Conservation (phyloP, 2,888 invertebrate genomes). For the Coenonympha arcania region DNA sequence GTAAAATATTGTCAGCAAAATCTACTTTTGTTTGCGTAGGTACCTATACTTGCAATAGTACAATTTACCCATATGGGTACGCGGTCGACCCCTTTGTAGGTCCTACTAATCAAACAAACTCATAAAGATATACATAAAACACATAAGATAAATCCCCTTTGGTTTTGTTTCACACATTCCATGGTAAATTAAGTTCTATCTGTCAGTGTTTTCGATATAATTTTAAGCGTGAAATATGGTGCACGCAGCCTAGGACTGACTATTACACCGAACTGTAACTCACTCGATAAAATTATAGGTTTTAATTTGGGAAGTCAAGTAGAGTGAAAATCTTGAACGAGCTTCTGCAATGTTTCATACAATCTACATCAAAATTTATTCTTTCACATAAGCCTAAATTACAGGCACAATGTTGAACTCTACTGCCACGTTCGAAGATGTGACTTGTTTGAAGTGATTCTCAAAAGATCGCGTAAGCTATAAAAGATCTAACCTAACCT, state of each 20-base stretch:
- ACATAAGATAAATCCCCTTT: conserved; percentile 11
- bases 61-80: conserved; percentile 32
- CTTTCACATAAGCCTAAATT: too few species aligned
- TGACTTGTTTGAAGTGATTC: too few species aligned
- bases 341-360: too few species aligned
- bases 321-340: too few species aligned
- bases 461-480: too few species aligned
- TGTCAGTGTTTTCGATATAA: conserved; percentile 22
- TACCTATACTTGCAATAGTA: too few species aligned
- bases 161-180: conserved; percentile 15
- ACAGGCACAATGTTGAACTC: too few species aligned
- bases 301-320: too few species aligned
- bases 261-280: conserved; percentile 39
- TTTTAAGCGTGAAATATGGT: conserved; percentile 23
- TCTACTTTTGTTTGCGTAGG: too few species aligned
- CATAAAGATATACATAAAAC: conserved; percentile 11
- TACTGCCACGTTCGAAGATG: too few species aligned
- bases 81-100: conserved; percentile 25
- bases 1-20: conserved; percentile 4
- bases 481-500: too few species aligned
- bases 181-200: conserved; percentile 19
- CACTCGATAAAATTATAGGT: neutral
- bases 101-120: conserved; percentile 6
- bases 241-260: neutral
- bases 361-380: too few species aligned